phyloP scores from a whole-genome alignment of 2,888 invertebrate species.

The Ennomos erosarius region DNA sequence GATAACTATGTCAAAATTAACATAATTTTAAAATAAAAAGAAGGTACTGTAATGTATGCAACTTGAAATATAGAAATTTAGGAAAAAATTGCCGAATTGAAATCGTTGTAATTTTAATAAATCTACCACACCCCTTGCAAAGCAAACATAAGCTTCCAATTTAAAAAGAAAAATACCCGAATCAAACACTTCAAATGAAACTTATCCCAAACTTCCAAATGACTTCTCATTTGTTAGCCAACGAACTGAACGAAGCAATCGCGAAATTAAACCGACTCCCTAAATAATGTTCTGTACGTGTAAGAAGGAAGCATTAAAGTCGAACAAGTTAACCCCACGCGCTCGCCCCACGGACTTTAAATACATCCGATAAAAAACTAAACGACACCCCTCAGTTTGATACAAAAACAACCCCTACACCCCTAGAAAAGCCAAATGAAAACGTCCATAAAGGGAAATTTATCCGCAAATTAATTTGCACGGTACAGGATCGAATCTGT shows the following conservation, averaged over 20 bases:
- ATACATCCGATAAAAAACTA: slow-evolving; percentile 84
- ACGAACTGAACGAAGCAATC: slow-evolving; percentile 33
- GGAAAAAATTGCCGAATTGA: too few relatives aligned
- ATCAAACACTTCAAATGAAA: slow-evolving; percentile 17
- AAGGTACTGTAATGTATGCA: too few relatives aligned
- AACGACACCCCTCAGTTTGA: slow-evolving; percentile 66
- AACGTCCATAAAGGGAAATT: slow-evolving; percentile 81
- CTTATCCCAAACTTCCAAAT: slow-evolving; percentile 25
- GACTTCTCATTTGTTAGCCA: slow-evolving; percentile 39
- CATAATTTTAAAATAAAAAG: too few relatives aligned
- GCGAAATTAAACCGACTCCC: slow-evolving; percentile 42
- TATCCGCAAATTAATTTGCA: slow-evolving; percentile 83
- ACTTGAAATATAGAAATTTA: too few relatives aligned
- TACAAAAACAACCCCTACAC: slow-evolving; percentile 56
- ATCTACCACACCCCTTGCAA: too few relatives aligned
- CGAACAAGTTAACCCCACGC: slow-evolving; percentile 77
- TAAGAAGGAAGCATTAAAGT: slow-evolving; percentile 79
- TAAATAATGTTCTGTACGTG: slow-evolving; percentile 60
- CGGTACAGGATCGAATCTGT: slow-evolving; percentile 37
- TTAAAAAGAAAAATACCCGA: not conserved
- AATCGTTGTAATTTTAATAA: too few relatives aligned
- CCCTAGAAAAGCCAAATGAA: slow-evolving; percentile 65
- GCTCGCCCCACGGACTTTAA: slow-evolving; percentile 65
- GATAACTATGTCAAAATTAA: too few relatives aligned
- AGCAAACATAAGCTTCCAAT: too few relatives aligned